Evolutionary conservation across 2,113 vertebrate species (phyloP), one percentile per base, ranked within the genome.

Genomic region (Tachysurus vachellii): DNA sequence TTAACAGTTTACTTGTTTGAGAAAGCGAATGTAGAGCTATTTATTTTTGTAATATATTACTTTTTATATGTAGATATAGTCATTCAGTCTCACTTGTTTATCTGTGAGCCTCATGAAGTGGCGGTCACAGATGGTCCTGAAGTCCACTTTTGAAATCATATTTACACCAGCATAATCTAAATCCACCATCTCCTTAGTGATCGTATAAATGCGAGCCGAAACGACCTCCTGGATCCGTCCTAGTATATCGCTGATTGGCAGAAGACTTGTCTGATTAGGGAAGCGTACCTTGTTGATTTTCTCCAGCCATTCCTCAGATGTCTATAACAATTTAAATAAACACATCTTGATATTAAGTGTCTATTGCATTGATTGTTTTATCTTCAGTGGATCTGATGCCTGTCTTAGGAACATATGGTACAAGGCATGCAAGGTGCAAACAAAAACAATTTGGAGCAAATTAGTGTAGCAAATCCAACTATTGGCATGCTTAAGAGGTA

Each of bases 101-200:
- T 95, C 93, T 0, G 94, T 94, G 83, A 96, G 92, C 70, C 82
- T 83, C 87, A 93, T 92, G 84, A 96, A 89, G 2, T 93, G 87
- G 26, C 1, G 79, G 16, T 92, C 92, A 82, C 92, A 93, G 19
- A 95, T 36, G 73, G 88, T 85, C 83, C 93, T 91, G 89, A 96
- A 95, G 86, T 95, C 90, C 0, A 94, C 91, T 87, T 94, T 94
- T 31, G 94, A 92, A 61, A 91, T 61, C 0, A 84, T 86, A 12
- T 75, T 88, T 5, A 82, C 90, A 73, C 91, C 93, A 14, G 84
- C 86, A 13, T 89, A 92, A 89, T 94, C 93, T 0, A 89, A 89
- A 68, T 91, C 92, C 88, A 92, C 87, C 28, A 95, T 92, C 0
- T 95, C 94, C 84, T 90, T 91, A 80, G 91, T 77, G 56, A 95